These are phyloP conservation scores for Calidris pygmaea DNA, from an alignment of 2,113 vertebrate genomes.

Conservation along the genomic window DNA sequence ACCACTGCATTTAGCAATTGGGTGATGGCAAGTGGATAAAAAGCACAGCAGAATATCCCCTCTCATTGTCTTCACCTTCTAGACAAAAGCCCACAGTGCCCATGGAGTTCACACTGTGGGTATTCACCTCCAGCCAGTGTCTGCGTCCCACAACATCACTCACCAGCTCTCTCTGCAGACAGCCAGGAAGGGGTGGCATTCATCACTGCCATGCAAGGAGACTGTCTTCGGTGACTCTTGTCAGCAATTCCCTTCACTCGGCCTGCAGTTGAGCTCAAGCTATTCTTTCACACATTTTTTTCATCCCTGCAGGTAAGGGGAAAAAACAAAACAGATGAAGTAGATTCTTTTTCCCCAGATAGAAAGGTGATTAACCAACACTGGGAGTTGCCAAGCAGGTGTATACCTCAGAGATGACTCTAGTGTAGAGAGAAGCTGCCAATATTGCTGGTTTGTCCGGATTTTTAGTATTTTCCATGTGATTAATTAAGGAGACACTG, in stretches of 20 bases:
- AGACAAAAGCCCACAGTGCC: neutral
- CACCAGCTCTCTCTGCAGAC: neutral
- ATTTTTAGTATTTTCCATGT: constrained; percentile 26
- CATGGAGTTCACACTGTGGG: too few relatives aligned
- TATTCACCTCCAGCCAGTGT: neutral
- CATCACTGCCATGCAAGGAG: neutral
- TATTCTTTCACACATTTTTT: neutral
- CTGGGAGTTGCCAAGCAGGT: constrained; percentile 10
- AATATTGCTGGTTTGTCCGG: neutral
- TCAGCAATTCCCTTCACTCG: neutral
- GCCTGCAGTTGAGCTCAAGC: neutral
- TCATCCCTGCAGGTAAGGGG: neutral
- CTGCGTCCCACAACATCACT: neutral
- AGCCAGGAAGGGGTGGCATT: neutral
- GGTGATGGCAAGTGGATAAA: neutral
- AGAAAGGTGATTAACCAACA: neutral
- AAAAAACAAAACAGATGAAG: neutral
- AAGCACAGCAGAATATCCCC: neutral
- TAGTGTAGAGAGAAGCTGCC: neutral
- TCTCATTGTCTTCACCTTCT: neutral
- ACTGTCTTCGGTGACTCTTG: neutral
- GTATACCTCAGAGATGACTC: neutral
- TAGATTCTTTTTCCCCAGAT: neutral
- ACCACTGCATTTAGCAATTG: neutral
- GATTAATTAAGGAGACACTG: constrained; percentile 17